These are phyloP conservation scores for Octomys mimax DNA, from an alignment of 2,797 vertebrate genomes.

Conservation along the genomic window DNA sequence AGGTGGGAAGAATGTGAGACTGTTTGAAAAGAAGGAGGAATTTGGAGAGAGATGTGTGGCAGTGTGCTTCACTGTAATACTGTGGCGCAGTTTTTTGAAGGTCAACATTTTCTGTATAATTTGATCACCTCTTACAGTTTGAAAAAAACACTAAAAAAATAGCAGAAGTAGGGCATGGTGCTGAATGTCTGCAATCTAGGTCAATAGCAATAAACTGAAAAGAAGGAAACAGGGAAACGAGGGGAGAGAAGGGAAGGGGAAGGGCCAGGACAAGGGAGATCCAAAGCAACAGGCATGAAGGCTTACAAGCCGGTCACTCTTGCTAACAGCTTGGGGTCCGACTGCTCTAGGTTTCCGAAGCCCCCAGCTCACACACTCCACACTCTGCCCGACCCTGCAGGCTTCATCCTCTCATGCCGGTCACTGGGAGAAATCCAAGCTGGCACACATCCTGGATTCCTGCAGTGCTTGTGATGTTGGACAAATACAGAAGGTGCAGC, in stretches of 20 bases:
- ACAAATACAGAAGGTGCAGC: conserved; percentile 53
- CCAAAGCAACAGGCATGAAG: background rate
- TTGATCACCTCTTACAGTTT: background rate
- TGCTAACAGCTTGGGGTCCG: background rate
- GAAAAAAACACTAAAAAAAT: background rate
- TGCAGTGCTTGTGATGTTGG: background rate
- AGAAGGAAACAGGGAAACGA: background rate
- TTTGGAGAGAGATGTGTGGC: background rate
- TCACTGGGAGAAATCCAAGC: background rate
- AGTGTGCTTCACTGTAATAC: background rate
- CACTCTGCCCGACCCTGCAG: background rate
- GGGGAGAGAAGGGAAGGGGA: too few relatives aligned
- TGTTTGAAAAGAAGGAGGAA: background rate
- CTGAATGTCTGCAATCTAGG: background rate
- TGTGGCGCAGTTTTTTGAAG: background rate
- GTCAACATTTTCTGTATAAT: background rate
- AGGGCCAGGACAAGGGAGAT: background rate
- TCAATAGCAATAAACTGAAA: background rate
- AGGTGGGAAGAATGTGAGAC: background rate
- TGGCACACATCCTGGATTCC: background rate
- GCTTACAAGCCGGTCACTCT: background rate
- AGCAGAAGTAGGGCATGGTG: background rate
- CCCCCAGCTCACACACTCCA: background rate
- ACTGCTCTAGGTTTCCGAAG: background rate
- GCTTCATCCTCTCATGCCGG: background rate